Percentiles rank a stretch among this genome's conserved stretches.
phyloP scores from a whole-genome alignment of 2,888 invertebrate genomes.

The Uropetala carovei region DNA sequence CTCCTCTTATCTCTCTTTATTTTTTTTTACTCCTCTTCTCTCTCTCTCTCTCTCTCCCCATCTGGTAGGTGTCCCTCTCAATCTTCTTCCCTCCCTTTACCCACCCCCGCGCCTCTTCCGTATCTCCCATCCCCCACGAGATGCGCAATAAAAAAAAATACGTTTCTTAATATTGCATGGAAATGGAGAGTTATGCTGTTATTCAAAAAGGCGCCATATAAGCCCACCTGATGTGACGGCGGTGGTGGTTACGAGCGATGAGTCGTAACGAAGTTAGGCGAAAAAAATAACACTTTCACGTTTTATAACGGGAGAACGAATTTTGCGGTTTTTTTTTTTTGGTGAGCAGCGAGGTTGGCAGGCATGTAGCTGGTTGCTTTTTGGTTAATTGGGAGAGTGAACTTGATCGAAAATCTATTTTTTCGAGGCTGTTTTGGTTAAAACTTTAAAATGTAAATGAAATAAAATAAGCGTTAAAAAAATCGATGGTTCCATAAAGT shows the following conservation, averaged over 20 bases:
- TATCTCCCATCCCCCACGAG: not conserved
- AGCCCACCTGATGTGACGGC: conserved; percentile 23
- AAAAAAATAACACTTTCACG: not conserved
- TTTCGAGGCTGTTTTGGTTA: too few relatives aligned
- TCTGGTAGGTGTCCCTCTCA: not conserved
- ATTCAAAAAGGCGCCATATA: not conserved
- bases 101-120: not conserved
- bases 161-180: conserved; percentile 14
- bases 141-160: not conserved
- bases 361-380: not conserved
- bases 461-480: too few relatives aligned
- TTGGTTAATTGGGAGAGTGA: too few relatives aligned
- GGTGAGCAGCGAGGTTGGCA: not conserved
- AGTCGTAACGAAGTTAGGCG: not conserved
- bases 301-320: not conserved
- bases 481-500: too few relatives aligned
- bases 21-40: not conserved
- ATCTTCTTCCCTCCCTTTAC: not conserved
- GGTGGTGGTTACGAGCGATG: conserved; percentile 1
- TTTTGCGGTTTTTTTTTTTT: not conserved
- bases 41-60: not conserved
- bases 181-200: not conserved
- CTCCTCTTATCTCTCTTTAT: not conserved
- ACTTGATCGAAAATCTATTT: too few relatives aligned
- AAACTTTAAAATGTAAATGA: too few relatives aligned